Evolutionary conservation across 2,797 vertebrate genomes (phyloP).

Genomic region (Anas bernieri): DNA sequence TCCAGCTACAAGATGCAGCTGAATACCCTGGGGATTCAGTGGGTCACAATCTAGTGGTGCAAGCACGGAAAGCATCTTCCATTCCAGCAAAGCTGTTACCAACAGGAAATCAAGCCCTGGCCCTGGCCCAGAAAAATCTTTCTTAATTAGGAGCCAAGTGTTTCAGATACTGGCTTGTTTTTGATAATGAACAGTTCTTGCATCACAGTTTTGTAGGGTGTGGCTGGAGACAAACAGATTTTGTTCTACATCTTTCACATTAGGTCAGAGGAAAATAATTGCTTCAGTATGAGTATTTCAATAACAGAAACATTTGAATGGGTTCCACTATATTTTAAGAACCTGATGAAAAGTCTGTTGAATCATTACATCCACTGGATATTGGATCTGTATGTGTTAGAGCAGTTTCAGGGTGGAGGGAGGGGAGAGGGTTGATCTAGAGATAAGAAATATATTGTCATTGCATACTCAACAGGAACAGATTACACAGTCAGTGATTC

Average conservation of each 20-base stretch:
- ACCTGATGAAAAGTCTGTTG: background rate
- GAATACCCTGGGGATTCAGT: background rate
- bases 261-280: background rate
- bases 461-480: background rate
- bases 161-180: background rate
- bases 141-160: background rate
- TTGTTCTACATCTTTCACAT: background rate
- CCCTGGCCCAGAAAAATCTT: background rate
- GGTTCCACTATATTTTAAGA: background rate
- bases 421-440: background rate
- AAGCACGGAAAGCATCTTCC: background rate
- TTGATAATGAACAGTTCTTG: background rate
- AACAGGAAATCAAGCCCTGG: background rate
- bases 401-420: background rate
- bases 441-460: background rate
- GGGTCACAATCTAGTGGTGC: background rate
- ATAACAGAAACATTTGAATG: background rate
- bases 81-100: background rate
- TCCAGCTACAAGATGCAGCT: background rate
- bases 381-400: background rate
- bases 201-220: background rate
- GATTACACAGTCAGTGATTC: background rate
- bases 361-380: background rate
- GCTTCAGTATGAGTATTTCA: background rate
- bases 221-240: background rate